Conservation (phyloP, 2,797 vertebrate genomes). For the Lerista edwardsae region DNA sequence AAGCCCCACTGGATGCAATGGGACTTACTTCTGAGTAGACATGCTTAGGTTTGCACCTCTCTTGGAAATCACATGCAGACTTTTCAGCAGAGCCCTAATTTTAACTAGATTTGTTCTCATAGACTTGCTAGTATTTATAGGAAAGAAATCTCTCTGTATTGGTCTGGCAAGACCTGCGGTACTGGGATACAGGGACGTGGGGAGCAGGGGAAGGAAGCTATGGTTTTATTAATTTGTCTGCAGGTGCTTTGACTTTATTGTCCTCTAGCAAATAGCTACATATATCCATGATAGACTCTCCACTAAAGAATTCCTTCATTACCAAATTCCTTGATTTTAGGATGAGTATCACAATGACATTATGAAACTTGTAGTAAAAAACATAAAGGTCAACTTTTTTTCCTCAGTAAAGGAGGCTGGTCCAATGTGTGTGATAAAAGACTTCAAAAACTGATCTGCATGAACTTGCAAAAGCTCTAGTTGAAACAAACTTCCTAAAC, state of each 20-base stretch:
- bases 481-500: background rate
- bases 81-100: background rate
- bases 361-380: conserved; percentile 5
- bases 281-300: background rate
- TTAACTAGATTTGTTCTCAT: conserved; percentile 50
- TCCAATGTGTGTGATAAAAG: background rate
- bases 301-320: conserved; percentile 4
- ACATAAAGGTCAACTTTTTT: background rate
- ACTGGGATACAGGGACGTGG: conserved; percentile 30
- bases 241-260: background rate
- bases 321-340: background rate
- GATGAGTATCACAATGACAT: background rate
- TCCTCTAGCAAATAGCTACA: conserved; percentile 30
- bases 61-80: no score
- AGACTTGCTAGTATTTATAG: conserved; percentile 48
- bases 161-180: conserved; percentile 34
- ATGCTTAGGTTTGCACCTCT: no score
- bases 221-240: conserved; percentile 14
- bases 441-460: background rate
- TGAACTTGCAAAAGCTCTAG: background rate
- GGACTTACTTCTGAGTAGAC: no score
- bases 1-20: no score
- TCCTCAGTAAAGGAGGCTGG: background rate
- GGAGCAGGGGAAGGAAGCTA: background rate
- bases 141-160: conserved; percentile 39